Base-by-base conservation (phyloP, 2,797 vertebrate species). In the Rallus crepitans region DNA sequence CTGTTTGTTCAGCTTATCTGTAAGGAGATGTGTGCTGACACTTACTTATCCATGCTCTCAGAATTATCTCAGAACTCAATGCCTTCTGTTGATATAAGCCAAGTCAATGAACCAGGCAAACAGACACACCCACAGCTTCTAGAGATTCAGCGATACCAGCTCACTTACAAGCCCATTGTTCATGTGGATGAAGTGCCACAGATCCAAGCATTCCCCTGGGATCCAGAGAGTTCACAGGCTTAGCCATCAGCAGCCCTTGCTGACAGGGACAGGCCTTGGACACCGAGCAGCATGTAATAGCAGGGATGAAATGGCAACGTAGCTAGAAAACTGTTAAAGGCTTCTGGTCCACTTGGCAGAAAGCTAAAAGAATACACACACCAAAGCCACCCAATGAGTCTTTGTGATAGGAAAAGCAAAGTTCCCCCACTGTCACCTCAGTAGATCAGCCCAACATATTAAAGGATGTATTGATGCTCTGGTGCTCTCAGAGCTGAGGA, bases 171-270 rank as follows among this genome's bases (percentile, higher is more conserved):
- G 61, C 23, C 56, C 11, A 3, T 66, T 45, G 28, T 14, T 60
- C 2, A 0, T 2, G 4, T 13, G 52, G 31, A 17, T 1, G 0
- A 17, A 7, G 39, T 15, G 33, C 52, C 55, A 56, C 31, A 31
- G 52, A 56, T 48, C 31, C 65, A n/a, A n/a, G 39, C 3, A 0
- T 12, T 79, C 11, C 8, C 31, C 33, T 11, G 37, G 39, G 25
- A 40, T 12, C 25, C 60, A 50, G 39, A 35, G 7, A 33, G 53
- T 24, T 64, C 69, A 30, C 64, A 55, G 60, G 39, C 83, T 27
- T 9, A 6, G 6, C 40, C 27, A 30, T 11, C 35, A 53, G 64
- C 72, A 39, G 5, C 4, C 59, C 15, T 12, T 3, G 0, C 3
- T 14, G 35, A 23, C 50, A 59, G 25, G 48, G 55, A 30, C 15